Conservation (phyloP, 1,140 invertebrate species). For the Pseudomyrmex flavicornis region DNA sequence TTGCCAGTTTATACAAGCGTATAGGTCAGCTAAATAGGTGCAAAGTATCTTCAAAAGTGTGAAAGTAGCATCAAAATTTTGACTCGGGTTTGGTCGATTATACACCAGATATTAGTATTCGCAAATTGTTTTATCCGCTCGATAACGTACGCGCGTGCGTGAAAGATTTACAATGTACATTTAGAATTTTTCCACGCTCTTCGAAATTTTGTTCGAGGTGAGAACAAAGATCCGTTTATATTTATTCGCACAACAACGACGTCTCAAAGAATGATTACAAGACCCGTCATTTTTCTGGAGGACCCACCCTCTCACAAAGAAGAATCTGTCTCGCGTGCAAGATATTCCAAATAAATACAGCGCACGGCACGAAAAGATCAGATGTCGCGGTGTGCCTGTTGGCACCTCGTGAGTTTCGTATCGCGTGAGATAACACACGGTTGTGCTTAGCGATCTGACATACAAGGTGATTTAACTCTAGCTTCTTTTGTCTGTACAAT, state of each 20-base stretch:
- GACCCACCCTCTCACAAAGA: slow-evolving; percentile 8
- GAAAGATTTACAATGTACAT: not conserved
- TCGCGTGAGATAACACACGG: slow-evolving; percentile 32
- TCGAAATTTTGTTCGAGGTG: not conserved
- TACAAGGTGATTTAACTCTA: not conserved
- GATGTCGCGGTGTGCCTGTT: slow-evolving; percentile 34
- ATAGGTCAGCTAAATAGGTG: too few species aligned
- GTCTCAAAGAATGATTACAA: slow-evolving; percentile 26
- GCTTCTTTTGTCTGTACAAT: too few species aligned
- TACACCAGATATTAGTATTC: not conserved
- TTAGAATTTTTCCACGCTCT: not conserved
- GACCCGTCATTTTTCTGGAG: slow-evolving; percentile 22
- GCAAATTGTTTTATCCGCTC: not conserved
- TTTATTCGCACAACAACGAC: slow-evolving; percentile 32
- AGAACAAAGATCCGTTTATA: slow-evolving; percentile 24
- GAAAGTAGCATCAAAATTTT: too few species aligned
- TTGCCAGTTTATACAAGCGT: too few species aligned
- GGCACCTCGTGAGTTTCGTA: slow-evolving; percentile 24
- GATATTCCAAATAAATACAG: slow-evolving; percentile 46
- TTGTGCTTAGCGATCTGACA: not conserved
- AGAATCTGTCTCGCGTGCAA: slow-evolving; percentile 2
- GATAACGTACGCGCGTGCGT: not conserved
- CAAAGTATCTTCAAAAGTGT: too few species aligned
- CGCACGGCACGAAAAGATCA: slow-evolving; percentile 23
- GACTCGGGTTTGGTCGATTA: slow-evolving; percentile 32